Conservation (phyloP, 2,113 vertebrate genomes). For the Callocephalon fimbriatum region DNA sequence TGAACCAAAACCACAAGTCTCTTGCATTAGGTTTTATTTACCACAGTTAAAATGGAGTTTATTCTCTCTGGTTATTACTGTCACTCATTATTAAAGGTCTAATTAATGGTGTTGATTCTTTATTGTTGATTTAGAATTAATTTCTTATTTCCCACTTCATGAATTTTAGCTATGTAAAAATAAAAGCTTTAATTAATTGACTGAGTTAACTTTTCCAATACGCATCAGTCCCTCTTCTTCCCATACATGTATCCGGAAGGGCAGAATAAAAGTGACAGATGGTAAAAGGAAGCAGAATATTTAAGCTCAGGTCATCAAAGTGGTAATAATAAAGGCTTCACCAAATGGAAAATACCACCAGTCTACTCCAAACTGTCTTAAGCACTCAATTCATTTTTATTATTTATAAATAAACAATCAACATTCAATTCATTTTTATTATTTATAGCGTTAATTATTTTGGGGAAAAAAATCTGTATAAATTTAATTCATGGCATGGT, state of each 20-base stretch:
- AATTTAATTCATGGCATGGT: background rate
- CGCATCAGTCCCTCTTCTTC: background rate
- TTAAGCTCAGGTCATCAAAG: background rate
- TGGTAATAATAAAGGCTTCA: slow-evolving; percentile 5
- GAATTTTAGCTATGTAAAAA: background rate
- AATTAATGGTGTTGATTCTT: background rate
- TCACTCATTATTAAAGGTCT: background rate
- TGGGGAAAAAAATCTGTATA: background rate
- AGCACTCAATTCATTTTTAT: slow-evolving; percentile 19
- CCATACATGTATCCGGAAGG: background rate
- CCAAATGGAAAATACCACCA: background rate
- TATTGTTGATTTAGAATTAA: background rate
- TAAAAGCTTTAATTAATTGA: background rate
- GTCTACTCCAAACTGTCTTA: background rate
- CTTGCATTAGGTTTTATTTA: background rate
- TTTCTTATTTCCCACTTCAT: background rate
- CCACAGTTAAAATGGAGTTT: background rate
- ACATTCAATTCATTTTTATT: slow-evolving; percentile 28
- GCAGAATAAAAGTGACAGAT: background rate
- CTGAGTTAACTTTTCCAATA: background rate
- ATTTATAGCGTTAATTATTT: slow-evolving; percentile 31
- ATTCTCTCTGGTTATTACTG: background rate
- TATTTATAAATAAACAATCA: background rate
- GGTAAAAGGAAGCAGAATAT: slow-evolving; percentile 3
- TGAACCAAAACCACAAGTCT: background rate